phyloP scores from a whole-genome alignment of 2,113 vertebrate genomes.

The Butorides virescens region DNA sequence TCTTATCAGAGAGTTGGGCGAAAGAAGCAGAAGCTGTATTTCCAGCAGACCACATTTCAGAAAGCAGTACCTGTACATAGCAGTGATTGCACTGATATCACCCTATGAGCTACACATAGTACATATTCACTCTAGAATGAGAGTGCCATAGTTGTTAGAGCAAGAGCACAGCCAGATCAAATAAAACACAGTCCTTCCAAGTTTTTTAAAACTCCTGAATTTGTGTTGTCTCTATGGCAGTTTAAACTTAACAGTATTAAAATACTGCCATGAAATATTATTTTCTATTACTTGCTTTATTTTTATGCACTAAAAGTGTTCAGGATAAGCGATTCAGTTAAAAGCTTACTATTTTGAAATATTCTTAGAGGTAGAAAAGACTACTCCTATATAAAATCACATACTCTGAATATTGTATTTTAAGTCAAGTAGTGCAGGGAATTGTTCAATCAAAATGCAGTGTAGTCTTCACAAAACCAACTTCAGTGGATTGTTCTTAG shows the following conservation, averaged over 20 bases:
- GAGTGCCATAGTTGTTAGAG: not conserved
- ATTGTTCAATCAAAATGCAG: not conserved
- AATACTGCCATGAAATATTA: not conserved
- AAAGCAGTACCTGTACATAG: not conserved
- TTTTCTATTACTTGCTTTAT: not conserved
- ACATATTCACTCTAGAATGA: not conserved
- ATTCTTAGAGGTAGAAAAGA: not conserved
- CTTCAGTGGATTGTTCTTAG: fast-evolving
- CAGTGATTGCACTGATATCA: fast-evolving
- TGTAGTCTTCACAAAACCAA: not conserved
- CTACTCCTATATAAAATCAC: not conserved
- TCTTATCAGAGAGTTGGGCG: not conserved
- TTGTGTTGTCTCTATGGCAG: not conserved
- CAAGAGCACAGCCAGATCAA: not conserved
- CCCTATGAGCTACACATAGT: fast-evolving
- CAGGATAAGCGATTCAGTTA: not conserved
- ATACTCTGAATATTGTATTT: not conserved
- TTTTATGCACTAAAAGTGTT: not conserved
- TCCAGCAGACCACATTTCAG: not conserved
- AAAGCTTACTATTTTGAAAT: not conserved
- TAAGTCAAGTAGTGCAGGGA: not conserved
- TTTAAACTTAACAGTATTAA: not conserved
- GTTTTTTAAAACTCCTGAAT: not conserved
- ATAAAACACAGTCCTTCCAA: not conserved
- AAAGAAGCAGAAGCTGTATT: not conserved